phyloP scores from a whole-genome alignment of 2,888 invertebrate genomes.

The Tachina lurida region DNA sequence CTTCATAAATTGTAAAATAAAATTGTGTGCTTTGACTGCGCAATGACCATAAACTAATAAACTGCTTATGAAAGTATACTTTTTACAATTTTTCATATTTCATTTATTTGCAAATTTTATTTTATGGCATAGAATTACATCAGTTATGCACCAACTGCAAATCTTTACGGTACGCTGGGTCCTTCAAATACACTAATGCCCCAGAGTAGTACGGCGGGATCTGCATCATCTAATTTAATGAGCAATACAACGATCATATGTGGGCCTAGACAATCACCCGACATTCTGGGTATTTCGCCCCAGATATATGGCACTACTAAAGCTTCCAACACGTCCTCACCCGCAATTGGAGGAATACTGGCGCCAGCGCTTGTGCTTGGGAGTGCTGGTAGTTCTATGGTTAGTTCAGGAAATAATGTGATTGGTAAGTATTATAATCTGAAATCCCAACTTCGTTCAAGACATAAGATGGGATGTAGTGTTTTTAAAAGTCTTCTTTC shows the following conservation, averaged over 20 bases:
- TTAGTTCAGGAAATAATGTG: slow-evolving; percentile 59
- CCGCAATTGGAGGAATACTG: slow-evolving; percentile 74
- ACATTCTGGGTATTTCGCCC: slow-evolving; percentile 80
- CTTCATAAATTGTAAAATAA: slow-evolving; percentile 40
- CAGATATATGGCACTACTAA: slow-evolving; percentile 76
- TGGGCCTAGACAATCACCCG: slow-evolving; percentile 80
- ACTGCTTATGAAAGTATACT: background rate
- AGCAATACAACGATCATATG: slow-evolving; percentile 74
- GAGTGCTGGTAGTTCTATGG: slow-evolving; percentile 68
- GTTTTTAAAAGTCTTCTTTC: background rate
- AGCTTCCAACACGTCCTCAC: slow-evolving; percentile 37
- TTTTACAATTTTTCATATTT: background rate
- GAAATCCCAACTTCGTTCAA: background rate
- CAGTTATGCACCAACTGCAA: slow-evolving; percentile 80
- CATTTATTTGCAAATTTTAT: background rate
- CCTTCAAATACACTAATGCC: slow-evolving; percentile 78
- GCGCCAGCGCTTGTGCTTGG: slow-evolving; percentile 79
- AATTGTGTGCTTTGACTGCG: slow-evolving; percentile 44
- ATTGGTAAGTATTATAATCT: slow-evolving; percentile 50
- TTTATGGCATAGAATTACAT: slow-evolving; percentile 79
- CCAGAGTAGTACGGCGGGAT: slow-evolving; percentile 69
- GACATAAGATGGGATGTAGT: too few species aligned
- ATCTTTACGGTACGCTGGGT: slow-evolving; percentile 79
- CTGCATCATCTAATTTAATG: slow-evolving; percentile 70
- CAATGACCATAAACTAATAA: slow-evolving; percentile 41